phyloP scores from a whole-genome alignment of 1,140 invertebrate genomes.

The Drosophila busckii region DNA sequence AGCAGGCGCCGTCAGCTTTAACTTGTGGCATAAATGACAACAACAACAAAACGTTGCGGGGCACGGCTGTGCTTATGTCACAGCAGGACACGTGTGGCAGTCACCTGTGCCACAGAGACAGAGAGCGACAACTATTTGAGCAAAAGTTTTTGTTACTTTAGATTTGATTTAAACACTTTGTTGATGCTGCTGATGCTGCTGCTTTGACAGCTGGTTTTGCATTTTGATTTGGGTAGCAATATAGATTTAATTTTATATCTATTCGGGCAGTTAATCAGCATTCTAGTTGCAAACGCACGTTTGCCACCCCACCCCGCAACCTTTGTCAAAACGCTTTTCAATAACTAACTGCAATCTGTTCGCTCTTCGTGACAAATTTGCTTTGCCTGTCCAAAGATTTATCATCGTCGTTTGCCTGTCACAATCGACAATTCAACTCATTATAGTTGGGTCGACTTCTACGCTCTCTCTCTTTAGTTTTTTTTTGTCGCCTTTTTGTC shows the following conservation, averaged over 20 bases:
- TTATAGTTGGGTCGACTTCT: too few species aligned
- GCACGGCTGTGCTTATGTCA: too few species aligned
- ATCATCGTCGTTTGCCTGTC: too few species aligned
- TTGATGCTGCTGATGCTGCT: conserved; percentile 6
- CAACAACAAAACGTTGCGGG: background rate
- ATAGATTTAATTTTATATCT: conserved; percentile 59
- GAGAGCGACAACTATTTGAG: conserved; percentile 17
- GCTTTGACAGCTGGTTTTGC: conserved; percentile 51
- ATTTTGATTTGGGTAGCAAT: conserved; percentile 70
- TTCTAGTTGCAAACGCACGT: conserved; percentile 54
- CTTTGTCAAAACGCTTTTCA: conserved; percentile 5
- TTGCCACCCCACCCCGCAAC: background rate
- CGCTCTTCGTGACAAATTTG: conserved; percentile 44
- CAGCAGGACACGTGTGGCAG: background rate
- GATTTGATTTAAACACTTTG: conserved; percentile 32
- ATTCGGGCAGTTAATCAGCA: conserved; percentile 45
- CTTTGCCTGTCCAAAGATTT: conserved; percentile 23
- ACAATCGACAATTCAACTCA: too few species aligned
- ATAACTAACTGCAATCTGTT: conserved; percentile 43
- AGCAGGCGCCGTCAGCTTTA: conserved; percentile 27
- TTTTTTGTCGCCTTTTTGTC: conserved; percentile 22
- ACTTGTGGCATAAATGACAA: conserved; percentile 43
- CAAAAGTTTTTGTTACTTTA: conserved; percentile 17
- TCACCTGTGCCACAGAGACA: background rate
- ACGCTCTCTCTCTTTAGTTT: background rate